Evolutionary conservation across 2,113 vertebrate genomes (phyloP).

Genomic region (Emydocephalus ijimae): DNA sequence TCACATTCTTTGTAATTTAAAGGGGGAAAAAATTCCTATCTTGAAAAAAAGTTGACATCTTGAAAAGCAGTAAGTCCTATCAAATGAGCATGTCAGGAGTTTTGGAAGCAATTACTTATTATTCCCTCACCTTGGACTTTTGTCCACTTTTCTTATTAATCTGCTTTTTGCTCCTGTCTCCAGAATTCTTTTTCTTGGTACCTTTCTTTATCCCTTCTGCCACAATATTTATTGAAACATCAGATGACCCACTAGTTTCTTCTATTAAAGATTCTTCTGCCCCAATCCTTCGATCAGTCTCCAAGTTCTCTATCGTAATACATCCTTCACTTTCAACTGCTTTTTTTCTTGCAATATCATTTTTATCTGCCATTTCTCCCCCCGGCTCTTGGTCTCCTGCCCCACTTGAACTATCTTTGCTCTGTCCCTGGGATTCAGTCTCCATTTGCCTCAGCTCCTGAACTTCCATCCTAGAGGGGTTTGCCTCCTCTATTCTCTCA

Average conservation of each 20-base stretch:
- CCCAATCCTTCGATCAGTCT: background rate
- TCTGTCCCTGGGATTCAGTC: background rate
- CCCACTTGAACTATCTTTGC: background rate
- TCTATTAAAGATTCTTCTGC: background rate
- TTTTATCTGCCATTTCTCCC: background rate
- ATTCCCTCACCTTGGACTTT: conserved; percentile 12
- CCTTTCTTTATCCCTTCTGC: background rate
- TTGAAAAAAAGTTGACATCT: background rate
- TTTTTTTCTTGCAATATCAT: background rate
- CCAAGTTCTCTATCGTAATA: background rate
- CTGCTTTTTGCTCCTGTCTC: background rate
- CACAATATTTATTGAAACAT: background rate
- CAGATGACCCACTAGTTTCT: background rate
- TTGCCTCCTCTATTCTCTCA: background rate
- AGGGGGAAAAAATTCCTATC: background rate
- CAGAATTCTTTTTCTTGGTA: background rate
- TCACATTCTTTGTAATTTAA: background rate
- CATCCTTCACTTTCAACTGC: background rate
- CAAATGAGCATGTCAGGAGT: background rate
- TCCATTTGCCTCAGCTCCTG: background rate
- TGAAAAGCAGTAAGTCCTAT: background rate
- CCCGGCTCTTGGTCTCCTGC: background rate
- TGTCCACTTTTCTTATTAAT: background rate
- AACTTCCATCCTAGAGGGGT: background rate
- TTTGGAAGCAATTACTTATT: background rate